phyloP scores from a whole-genome alignment of 2,888 invertebrate genomes.

The Parnassius apollo region DNA sequence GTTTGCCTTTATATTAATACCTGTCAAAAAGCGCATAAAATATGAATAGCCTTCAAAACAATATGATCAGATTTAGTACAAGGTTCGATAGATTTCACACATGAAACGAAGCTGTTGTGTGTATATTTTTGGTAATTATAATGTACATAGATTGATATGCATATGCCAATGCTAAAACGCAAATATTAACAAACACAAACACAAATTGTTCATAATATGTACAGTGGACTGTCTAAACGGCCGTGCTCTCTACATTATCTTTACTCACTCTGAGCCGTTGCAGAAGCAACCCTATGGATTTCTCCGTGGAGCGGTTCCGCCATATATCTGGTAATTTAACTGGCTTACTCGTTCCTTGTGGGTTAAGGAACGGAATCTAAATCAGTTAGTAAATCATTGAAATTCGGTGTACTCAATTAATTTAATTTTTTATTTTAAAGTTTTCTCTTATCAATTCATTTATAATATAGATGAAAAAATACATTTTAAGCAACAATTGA shows the following conservation, averaged over 20 bases:
- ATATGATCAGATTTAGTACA: neutral
- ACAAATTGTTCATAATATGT: conserved; percentile 49
- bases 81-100: conserved; percentile 28
- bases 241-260: conserved; percentile 29
- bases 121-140: conserved; percentile 1
- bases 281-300: conserved; percentile 65
- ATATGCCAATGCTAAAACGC: conserved; percentile 42
- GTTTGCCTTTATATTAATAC: too few relatives aligned
- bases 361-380: conserved; percentile 55
- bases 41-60: neutral
- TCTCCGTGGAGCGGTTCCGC: conserved; percentile 69
- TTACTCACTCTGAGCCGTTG: conserved; percentile 70
- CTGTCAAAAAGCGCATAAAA: neutral
- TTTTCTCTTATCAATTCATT: too few relatives aligned
- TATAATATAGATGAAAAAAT: too few relatives aligned
- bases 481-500: too few relatives aligned
- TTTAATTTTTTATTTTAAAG: too few relatives aligned
- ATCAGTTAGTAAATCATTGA: conserved; percentile 41
- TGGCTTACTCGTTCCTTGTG: conserved; percentile 57
- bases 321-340: conserved; percentile 68
- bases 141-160: conserved; percentile 34
- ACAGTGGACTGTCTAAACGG: conserved; percentile 45
- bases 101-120: conserved; percentile 19
- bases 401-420: too few relatives aligned
- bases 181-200: conserved; percentile 38